A percentile compares a stretch with the other conserved stretches of the same genome.
Conservation (phyloP, 1,140 invertebrate genomes). For the Rhyacophila brunnea region DNA sequence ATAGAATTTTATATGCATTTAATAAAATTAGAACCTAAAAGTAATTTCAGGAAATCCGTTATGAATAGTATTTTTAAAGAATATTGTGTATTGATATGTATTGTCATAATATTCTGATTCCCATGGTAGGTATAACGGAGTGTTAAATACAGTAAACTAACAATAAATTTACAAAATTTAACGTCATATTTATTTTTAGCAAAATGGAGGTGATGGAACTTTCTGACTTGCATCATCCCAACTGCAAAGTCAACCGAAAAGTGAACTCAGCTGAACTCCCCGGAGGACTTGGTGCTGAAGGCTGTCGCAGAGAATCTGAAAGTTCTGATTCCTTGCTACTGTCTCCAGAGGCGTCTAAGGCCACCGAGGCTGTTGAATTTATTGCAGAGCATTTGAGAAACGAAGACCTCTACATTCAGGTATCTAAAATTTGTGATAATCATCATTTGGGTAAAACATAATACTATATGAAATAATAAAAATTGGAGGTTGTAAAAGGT, state of each 20-base stretch:
- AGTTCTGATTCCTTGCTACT: constrained; percentile 86
- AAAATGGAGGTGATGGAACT: constrained; percentile 93
- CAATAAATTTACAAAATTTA: no score
- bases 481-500: no score
- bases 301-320: constrained; percentile 78
- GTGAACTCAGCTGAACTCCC: constrained; percentile 65
- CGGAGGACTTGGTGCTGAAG: constrained; percentile 57
- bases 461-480: no score
- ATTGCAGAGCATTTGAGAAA: constrained; percentile 97
- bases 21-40: no score
- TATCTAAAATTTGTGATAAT: constrained; percentile 42
- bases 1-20: no score
- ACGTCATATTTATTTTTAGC: constrained; percentile 46
- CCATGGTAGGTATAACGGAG: no score
- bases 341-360: constrained; percentile 90
- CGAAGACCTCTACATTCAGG: constrained; percentile 96
- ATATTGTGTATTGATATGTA: no score
- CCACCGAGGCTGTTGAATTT: constrained; percentile 96
- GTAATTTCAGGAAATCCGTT: no score
- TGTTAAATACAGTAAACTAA: no score
- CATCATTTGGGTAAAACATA: no score
- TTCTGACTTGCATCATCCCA: constrained; percentile 91
- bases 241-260: constrained; percentile 91
- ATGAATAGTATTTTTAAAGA: no score
- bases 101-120: no score